Evolutionary conservation across 2,113 vertebrate genomes (phyloP), one percentile per base, ranked within the genome.

Genomic region (Lipotes vexillifer): DNA sequence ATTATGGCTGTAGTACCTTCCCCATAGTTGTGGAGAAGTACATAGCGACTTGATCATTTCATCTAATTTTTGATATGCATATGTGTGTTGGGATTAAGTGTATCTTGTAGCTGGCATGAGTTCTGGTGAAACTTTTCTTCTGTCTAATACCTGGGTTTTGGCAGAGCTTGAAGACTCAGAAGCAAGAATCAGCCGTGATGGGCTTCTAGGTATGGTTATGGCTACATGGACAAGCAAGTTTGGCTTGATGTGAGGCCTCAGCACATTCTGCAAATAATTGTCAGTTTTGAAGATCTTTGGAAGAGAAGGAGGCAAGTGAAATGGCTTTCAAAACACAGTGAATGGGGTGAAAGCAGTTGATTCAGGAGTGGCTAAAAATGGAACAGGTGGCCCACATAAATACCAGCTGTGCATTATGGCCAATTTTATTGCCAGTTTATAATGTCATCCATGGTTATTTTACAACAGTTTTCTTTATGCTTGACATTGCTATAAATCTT

Each of bases 361-460:
- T 97, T 97, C 91, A 94, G 68, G 94, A 82, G 82, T 83, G 94
- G 97, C 96, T 98, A 55, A 93, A 31, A 11, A 44, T 11, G 87
- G 97, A 98, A 92, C 98, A 98, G 98, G 98, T 98, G 98, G 98
- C 96, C 94, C 91, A 92, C 66, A 87, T 98, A 98, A 97, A 97
- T 95, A 92, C 96, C 98, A 98, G 97, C 97, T 98, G 98, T 96
- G 97, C 95, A 44, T 88, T 78, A 89, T 36, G 84, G 97, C 97
- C 94, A 66, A 78, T 97, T 98, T 98, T 97, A 98, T 90, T 95
- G 97, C 97, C 92, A 38, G 97, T 97, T 97, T 97, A 96, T 97
- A 97, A 96, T 33, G 82, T 92, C 97, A 97, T 98, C 97, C 97
- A 0, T n/a, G 18, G 75, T 97, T 97, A 95, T 96, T 98, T 98